Base-by-base conservation (phyloP, 1,140 invertebrate genomes). In the Heliconius hewitsoni region DNA sequence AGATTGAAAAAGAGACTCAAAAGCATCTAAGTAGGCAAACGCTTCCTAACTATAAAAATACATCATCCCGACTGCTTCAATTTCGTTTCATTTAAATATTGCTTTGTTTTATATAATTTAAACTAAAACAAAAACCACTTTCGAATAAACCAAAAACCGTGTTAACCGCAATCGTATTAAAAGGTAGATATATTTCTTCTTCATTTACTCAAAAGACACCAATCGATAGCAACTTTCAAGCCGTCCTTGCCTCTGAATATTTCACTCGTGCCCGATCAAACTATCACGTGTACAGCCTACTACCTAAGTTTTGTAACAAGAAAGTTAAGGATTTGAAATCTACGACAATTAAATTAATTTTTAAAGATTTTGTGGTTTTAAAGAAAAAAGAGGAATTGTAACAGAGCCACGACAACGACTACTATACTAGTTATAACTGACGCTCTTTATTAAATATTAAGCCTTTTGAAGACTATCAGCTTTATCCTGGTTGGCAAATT, bases 161-260 rank as follows among this genome's bases (percentile, higher is more conserved):
- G 2, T 30, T 30, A 30, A 30, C 30, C 30, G 30, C n/a, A 57
- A 0, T 57, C 8, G 8, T 57, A 57, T 57, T 57, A n/a, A 57
- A 19, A 57, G 50, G 8, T 57, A 73, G 1, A 73, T 46, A 73
- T 1, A 34, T 72, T 39, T 76, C 23, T 73, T 76, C 23, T 66
- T 73, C 71, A n/a, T 46, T 30, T 78, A 57, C 55, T 57, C n/a
- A 57, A 23, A 42, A 78, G 71, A 73, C 55, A 73, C 55, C 71
- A 78, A 78, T 78, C 77, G 55, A 78, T 78, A 78, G 50, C 19
- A 37, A 57, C 55, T 70, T 76, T 52, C 27, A 19, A 55, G 75
- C 66, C 75, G 75, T 77, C 75, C 75, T 77, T 71, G 72, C 55
- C 37, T 66, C 52, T 78, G 71, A 78, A 78, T 78, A 78, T 78